Conservation (phyloP, 2,888 invertebrate genomes). For the Drosophila birchii region DNA sequence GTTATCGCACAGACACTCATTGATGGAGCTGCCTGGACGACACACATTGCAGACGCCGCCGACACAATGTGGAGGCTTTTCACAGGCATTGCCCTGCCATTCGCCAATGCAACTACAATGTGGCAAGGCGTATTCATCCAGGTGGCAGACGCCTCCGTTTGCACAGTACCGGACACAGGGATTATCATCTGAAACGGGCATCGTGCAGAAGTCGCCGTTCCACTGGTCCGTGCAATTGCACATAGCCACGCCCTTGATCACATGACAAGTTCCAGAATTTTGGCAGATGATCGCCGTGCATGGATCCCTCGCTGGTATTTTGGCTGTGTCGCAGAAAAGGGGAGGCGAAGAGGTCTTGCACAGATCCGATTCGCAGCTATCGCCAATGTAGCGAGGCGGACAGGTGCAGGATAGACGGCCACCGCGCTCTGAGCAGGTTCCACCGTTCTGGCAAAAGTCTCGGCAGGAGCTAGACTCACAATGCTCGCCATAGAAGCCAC, state of each 20-base stretch:
- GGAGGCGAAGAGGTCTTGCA: slow-evolving; percentile 85
- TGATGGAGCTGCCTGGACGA: slow-evolving; percentile 83
- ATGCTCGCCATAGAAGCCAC: slow-evolving; percentile 83
- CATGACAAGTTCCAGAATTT: slow-evolving; percentile 86
- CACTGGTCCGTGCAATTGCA: slow-evolving; percentile 87
- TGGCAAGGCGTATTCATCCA: slow-evolving; percentile 85
- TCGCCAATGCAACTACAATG: slow-evolving; percentile 86
- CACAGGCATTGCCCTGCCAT: slow-evolving; percentile 87
- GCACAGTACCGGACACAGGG: slow-evolving; percentile 87
- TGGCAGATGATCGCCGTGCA: slow-evolving; percentile 85
- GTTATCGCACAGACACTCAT: slow-evolving; percentile 82
- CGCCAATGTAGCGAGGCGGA: slow-evolving; percentile 81
- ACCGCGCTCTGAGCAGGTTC: slow-evolving; percentile 82
- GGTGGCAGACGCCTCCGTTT: slow-evolving; percentile 87
- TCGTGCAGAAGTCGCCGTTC: slow-evolving; percentile 86
- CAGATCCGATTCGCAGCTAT: slow-evolving; percentile 86
- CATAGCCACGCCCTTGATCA: slow-evolving; percentile 84
- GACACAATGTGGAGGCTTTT: slow-evolving; percentile 84
- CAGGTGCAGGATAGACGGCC: slow-evolving; percentile 81
- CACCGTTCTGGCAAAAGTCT: slow-evolving; percentile 86
- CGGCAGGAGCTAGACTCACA: slow-evolving; percentile 87
- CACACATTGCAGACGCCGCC: slow-evolving; percentile 83
- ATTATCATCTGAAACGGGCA: slow-evolving; percentile 87
- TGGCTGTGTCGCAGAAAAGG: slow-evolving; percentile 79
- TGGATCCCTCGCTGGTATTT: slow-evolving; percentile 80